Conservation (phyloP, 1,140 invertebrate species). For the Tetragonula clypearis region DNA sequence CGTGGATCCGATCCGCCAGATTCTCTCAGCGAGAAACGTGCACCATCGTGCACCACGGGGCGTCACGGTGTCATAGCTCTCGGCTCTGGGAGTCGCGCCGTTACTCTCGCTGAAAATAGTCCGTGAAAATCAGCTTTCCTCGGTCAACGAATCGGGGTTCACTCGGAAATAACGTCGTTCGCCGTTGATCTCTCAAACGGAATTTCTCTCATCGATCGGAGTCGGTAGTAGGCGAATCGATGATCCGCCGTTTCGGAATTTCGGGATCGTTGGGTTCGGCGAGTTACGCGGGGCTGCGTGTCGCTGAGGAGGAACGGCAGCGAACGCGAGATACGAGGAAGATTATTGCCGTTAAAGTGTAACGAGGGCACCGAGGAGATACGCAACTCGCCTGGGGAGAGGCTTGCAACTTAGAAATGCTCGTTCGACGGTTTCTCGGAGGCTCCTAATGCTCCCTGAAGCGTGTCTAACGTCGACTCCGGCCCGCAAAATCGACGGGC, state of each 20-base stretch:
- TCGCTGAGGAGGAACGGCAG: constrained; percentile 11
- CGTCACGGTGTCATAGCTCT: constrained; percentile 27
- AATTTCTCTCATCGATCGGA: too few species aligned
- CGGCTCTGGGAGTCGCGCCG: background rate
- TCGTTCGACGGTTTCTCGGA: constrained; percentile 57
- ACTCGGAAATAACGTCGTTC: background rate
- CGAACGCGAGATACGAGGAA: constrained; percentile 40
- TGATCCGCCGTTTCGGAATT: background rate
- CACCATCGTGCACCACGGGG: constrained; percentile 47
- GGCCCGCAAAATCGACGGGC: constrained; percentile 54
- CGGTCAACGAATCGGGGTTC: background rate
- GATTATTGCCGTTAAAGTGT: constrained; percentile 60
- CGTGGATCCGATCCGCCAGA: constrained; percentile 59
- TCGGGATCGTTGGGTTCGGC: constrained; percentile 20
- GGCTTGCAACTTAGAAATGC: constrained; percentile 52
- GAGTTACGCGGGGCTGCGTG: constrained; percentile 20
- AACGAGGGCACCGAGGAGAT: constrained; percentile 55
- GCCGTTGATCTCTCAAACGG: background rate
- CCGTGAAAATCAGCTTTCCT: constrained; percentile 10
- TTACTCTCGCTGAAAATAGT: background rate
- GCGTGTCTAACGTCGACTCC: constrained; percentile 62
- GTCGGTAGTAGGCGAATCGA: background rate
- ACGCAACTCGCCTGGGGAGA: constrained; percentile 34
- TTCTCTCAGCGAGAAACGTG: constrained; percentile 54
- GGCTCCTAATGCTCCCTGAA: constrained; percentile 60